A percentile compares a stretch with the other conserved stretches of the same genome.
Conservation (phyloP, 2,113 vertebrate species). For the Sinocyclocheilus anshuiensis region DNA sequence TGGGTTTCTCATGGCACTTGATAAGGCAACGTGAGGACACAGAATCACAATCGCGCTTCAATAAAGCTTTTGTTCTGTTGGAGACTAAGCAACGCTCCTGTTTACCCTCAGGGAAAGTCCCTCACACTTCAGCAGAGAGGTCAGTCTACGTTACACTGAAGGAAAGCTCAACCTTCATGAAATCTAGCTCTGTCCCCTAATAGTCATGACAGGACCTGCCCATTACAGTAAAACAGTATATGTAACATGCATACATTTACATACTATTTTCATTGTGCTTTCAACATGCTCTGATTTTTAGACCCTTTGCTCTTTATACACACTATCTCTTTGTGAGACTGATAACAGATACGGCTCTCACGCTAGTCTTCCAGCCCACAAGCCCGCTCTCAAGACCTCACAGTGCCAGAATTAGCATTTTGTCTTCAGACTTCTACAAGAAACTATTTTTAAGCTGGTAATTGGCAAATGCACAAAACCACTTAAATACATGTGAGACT, state of each 20-base stretch:
- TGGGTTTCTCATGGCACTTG: conserved; percentile 53
- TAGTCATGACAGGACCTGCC: not conserved
- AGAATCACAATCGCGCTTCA: conserved; percentile 40
- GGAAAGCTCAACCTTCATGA: conserved; percentile 28
- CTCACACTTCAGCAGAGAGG: conserved; percentile 47
- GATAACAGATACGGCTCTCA: conserved; percentile 39
- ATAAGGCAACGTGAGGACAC: conserved; percentile 50
- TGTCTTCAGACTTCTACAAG: conserved; percentile 32
- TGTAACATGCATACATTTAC: not conserved
- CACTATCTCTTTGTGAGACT: conserved; percentile 37
- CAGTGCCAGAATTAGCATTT: conserved; percentile 25
- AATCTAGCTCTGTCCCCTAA: not conserved
- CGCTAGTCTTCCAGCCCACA: not conserved
- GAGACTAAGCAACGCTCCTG: conserved; percentile 40
- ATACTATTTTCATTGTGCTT: not conserved
- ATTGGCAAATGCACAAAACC: conserved; percentile 30
- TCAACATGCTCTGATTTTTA: not conserved
- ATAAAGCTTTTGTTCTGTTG: conserved; percentile 55
- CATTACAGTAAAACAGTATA: not conserved
- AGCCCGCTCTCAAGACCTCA: not conserved
- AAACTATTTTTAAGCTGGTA: conserved; percentile 25
- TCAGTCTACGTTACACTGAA: conserved; percentile 37
- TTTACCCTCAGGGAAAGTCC: conserved; percentile 53
- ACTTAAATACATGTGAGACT: conserved; percentile 6
- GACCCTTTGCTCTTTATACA: not conserved